Percentiles rank a stretch among this genome's conserved stretches.
These are phyloP conservation scores for Rhagoletis zephyria DNA, from an alignment of 1,140 invertebrate genomes.

Conservation along the genomic window DNA sequence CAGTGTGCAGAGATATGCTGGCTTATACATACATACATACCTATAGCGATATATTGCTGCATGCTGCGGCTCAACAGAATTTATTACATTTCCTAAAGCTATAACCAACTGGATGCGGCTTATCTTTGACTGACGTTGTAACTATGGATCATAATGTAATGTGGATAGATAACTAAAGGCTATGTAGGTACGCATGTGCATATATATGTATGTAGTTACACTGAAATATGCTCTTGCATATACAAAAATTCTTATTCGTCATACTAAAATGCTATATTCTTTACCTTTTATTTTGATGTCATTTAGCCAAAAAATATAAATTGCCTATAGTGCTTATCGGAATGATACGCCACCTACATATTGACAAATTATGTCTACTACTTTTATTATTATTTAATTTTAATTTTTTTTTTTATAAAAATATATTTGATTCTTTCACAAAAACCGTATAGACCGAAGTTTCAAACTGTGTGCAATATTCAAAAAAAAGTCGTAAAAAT, in stretches of 20 bases:
- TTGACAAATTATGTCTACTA: no score
- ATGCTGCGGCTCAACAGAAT: not conserved
- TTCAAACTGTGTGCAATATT: no score
- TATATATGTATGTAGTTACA: not conserved
- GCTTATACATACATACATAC: not conserved
- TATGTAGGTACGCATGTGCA: not conserved
- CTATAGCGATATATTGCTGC: not conserved
- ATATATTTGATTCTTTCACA: no score
- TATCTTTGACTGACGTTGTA: conserved; percentile 30
- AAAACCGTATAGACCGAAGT: no score
- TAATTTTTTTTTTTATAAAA: no score
- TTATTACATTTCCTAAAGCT: conserved; percentile 29
- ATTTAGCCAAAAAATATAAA: no score
- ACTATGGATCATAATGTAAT: conserved; percentile 16
- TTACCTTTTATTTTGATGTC: not conserved
- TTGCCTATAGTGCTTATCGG: no score
- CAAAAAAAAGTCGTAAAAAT: no score
- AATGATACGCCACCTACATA: no score
- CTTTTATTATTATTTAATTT: no score
- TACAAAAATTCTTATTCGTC: not conserved
- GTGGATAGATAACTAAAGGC: no score
- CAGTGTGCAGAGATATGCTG: not conserved
- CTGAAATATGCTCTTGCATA: not conserved
- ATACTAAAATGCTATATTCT: not conserved
- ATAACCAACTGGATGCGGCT: conserved; percentile 22